Base-by-base conservation (phyloP, 1,140 invertebrate genomes). In the Drosophila persimilis region DNA sequence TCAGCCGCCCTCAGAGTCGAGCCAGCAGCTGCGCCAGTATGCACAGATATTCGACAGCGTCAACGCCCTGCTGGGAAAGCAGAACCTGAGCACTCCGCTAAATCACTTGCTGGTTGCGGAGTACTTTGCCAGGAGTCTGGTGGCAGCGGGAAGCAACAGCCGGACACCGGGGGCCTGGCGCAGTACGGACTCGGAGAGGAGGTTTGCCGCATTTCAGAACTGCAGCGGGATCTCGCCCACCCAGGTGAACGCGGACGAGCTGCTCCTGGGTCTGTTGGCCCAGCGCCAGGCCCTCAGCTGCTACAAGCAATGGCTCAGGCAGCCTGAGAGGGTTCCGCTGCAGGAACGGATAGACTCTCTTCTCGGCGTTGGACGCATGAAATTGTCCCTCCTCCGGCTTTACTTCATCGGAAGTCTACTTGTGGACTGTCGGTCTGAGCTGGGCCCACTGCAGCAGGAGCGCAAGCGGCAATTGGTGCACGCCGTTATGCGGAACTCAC, bases 111-210 rank as follows among this genome's bases (percentile, higher is more conserved):
- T 90, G 22, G 41, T 90, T 5, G 80, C 70, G 0, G 77, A 90
- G 50, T 59, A 57, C 31, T 90, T 91, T 15, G 80, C 83, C 3
- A 67, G 81, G 15, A 65, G 62, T 1, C 63, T 91, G 13, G 55
- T 91, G 3, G 80, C 89, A 13, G 75, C 80, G 7, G 90, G 90
- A 8, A 90, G 90, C 50, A 90, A 63, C 17, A 74, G 75, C 13
- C 52, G 66, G 1, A 85, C 83, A 3, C 63, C 86, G 0, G 90
- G 90, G 11, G 83, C 89, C 9, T 91, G 90, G 90, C 86, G 89
- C n/a, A 90, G 90, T 45, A 70, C 51, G 22, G 90, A 91, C 51
- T 90, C 89, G 3, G 85, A 91, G 9, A 52, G 66, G 2, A 54
- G 66, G 7, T 91, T 90, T 48, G 53, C 43, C 8, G 46, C 24